Evolutionary conservation across 2,888 invertebrate genomes (phyloP), one percentile per base, ranked within the genome.

Genomic region (Ephialtes manifestator): DNA sequence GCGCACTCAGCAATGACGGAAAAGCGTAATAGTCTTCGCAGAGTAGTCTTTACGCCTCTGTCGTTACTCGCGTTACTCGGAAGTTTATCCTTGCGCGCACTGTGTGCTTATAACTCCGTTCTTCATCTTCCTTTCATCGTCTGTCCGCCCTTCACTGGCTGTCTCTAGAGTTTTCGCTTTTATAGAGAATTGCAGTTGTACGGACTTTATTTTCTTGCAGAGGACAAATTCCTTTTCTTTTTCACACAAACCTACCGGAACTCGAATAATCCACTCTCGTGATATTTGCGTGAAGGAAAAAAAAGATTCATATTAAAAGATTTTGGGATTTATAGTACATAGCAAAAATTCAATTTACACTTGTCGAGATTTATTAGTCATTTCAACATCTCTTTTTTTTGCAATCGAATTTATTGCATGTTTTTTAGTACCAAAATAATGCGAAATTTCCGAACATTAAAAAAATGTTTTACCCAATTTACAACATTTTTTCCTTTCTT

Each of bases 11-110:
- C 31, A 71, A 35, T 24, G 77, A 78, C 39, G 24, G 82, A 78
- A 83, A 78, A 67, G 71, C 77, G 63, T 58, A 58, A 58, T 58
- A 58, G 58, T 63, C 63, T 10, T 35, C 35, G n/a, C 63, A 35
- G 63, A 63, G 28, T 39, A 65, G 71, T 31, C 58, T 58, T 81
- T 80, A 55, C 55, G 43, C 65, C 71, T 55, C 67, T 43, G 63
- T 77, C 77, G 82, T 82, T 82, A 77, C 82, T 72, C 71, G 55
- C 71, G 82, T 82, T 82, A 72, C 82, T 65, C 72, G 39, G 48
- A 80, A 82, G 71, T 82, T 82, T 72, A 77, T 82, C 71, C 72
- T 67, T 71, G 31, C 51, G 70, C 60, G 63, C 68, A 35, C 70
- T n/a, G n/a, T 43, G 28, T 55, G 39, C 71, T 77, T 46, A 77